A percentile compares a stretch with the other conserved stretches of the same genome.
Conservation (phyloP, 1,140 invertebrate species). For the Drosophila chauvacae region DNA sequence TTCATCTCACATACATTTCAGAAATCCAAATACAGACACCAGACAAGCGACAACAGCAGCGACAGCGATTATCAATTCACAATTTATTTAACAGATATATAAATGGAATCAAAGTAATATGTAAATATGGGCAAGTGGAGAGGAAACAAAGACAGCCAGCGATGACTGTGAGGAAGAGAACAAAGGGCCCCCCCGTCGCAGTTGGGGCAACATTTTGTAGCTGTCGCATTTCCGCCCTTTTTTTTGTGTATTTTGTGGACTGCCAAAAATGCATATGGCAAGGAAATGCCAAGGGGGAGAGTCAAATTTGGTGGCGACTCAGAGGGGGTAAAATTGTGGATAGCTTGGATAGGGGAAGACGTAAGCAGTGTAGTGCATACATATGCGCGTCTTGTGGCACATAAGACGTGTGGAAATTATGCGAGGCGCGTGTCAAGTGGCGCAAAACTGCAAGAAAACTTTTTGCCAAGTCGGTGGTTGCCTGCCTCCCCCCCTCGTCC, state of each 20-base stretch:
- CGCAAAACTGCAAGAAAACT: slow-evolving; percentile 57
- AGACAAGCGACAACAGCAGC: slow-evolving; percentile 11
- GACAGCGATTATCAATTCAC: slow-evolving; percentile 33
- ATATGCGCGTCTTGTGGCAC: slow-evolving; percentile 38
- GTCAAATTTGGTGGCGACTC: background rate
- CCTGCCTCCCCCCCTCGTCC: background rate
- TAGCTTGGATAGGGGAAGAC: background rate
- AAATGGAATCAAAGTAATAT: slow-evolving; percentile 71
- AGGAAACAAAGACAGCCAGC: slow-evolving; percentile 29
- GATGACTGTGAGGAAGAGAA: slow-evolving; percentile 6
- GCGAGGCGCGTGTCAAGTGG: slow-evolving; percentile 78
- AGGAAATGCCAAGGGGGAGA: background rate
- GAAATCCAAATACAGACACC: slow-evolving; percentile 34
- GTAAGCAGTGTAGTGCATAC: slow-evolving; percentile 26
- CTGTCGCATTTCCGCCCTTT: slow-evolving; percentile 74
- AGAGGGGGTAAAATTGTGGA: slow-evolving; percentile 5
- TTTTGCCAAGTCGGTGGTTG: slow-evolving; percentile 51
- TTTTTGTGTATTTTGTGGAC: slow-evolving; percentile 41
- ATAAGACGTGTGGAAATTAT: slow-evolving; percentile 67
- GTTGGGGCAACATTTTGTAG: slow-evolving; percentile 61
- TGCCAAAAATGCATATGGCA: slow-evolving; percentile 77
- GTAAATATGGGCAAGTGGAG: slow-evolving; percentile 48
- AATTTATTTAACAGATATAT: slow-evolving; percentile 55
- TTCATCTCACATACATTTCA: slow-evolving; percentile 33
- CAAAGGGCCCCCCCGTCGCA: slow-evolving; percentile 24